Evolutionary conservation across 2,113 vertebrate species (phyloP), one percentile per base, ranked within the genome.

Genomic region (Rhombomys opimus): DNA sequence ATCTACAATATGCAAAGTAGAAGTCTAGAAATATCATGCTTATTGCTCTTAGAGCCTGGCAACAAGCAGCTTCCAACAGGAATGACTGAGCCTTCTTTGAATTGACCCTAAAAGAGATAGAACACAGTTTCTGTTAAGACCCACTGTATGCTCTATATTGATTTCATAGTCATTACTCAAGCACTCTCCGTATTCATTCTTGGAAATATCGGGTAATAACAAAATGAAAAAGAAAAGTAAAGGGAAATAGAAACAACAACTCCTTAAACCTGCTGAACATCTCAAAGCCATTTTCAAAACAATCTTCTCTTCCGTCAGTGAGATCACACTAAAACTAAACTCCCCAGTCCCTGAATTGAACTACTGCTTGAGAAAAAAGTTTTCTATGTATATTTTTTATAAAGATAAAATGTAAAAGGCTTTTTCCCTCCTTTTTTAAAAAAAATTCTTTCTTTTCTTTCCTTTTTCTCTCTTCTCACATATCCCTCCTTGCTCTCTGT

Each of bases 311-410:
- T 87, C 17, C 12, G 80, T 77, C 89, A 57, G 27, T 91, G 35
- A 85, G 75, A 96, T 50, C 35, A 81, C 32, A 70, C n/a, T 84
- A 80, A 95, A 70, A 70, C 1, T 3, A 93, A 77, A 80, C 18
- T 90, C n/a, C 70, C 17, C 73, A 50, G 61, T 68, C 67, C 70
- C 27, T 63, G 35, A 93, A 18, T 81, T 92, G 93, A 96, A 73
- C 18, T 67, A 46, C 11, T 89, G 3, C 11, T 30, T 35, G 18
- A 6, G n/a, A 61, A 20, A 72, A 95, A 93, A 25, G 3, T 35
- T 67, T 68, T 57, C 68, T 75, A 63, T 1, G 27, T 2, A n/a
- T 1, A 3, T 82, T 7, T 81, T 90, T 22, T 35, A 23, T 63
- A 86, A 67, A 67, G 5, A 95, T 57, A 27, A 32, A 41, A 65